Percentiles rank a stretch among this genome's conserved stretches.
Conservation (phyloP, 2,888 invertebrate genomes). For the Eumacrocentrus americanus region DNA sequence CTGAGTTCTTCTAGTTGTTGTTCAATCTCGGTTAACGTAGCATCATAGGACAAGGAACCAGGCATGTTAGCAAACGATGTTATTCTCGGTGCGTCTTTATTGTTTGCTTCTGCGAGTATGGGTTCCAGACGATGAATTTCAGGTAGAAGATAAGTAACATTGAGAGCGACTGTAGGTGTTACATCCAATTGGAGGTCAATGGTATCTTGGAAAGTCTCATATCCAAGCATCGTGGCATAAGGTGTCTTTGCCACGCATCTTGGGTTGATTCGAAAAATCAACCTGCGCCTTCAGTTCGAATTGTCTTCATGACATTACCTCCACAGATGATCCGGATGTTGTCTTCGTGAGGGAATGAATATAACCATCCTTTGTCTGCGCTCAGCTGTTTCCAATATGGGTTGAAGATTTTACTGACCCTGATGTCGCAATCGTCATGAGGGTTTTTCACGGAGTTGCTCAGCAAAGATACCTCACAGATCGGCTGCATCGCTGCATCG, state of each 20-base stretch:
- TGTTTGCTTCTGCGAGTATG: too few species aligned
- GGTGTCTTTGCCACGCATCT: background rate
- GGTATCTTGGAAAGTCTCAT: too few species aligned
- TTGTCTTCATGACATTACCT: background rate
- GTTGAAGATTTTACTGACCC: background rate
- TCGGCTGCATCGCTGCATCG: conserved; percentile 1
- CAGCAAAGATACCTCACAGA: background rate
- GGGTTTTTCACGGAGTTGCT: background rate
- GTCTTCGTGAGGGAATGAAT: background rate
- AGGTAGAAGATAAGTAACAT: too few species aligned
- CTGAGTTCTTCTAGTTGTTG: too few species aligned
- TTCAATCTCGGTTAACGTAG: too few species aligned
- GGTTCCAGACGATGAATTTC: too few species aligned
- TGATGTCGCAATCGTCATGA: background rate
- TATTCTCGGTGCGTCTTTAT: too few species aligned
- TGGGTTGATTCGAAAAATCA: background rate
- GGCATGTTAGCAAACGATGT: too few species aligned
- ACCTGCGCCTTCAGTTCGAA: background rate
- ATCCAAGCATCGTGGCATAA: background rate
- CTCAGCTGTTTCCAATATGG: background rate
- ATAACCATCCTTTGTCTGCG: background rate
- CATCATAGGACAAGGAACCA: too few species aligned
- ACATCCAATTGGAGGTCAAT: too few species aligned
- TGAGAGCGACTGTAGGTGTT: too few species aligned
- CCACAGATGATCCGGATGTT: background rate